Percentiles rank a stretch among this genome's conserved stretches.
Evolutionary conservation across 1,140 invertebrate species (phyloP).

Genomic region (Tetraneura akinire): DNA sequence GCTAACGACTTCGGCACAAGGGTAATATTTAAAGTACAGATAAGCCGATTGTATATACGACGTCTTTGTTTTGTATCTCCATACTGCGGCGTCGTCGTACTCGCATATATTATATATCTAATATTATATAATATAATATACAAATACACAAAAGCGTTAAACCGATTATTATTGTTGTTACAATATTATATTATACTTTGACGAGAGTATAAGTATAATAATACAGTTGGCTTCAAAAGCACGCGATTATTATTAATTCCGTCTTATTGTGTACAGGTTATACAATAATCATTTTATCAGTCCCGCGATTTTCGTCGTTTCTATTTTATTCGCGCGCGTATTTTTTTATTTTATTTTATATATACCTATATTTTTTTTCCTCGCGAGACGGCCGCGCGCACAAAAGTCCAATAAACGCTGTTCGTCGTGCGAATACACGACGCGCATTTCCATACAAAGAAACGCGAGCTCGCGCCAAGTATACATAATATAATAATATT

Average conservation of each 20-base stretch:
- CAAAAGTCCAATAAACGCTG: constrained; percentile 5
- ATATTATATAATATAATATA: neutral
- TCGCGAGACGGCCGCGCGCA: too few relatives aligned
- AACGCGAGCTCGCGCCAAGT: neutral
- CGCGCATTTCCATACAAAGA: constrained; percentile 41
- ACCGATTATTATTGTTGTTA: neutral
- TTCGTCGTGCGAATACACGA: too few relatives aligned
- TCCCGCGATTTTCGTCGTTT: neutral
- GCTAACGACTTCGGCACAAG: constrained; percentile 5
- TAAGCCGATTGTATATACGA: constrained; percentile 15
- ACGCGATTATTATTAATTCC: neutral
- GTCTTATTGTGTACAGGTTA: constrained; percentile 2
- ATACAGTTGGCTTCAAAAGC: neutral
- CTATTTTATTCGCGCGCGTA: neutral
- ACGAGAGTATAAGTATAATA: too few relatives aligned
- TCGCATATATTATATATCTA: neutral
- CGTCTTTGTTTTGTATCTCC: neutral
- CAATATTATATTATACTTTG: too few relatives aligned
- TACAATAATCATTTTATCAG: neutral
- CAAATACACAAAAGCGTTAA: constrained; percentile 12
- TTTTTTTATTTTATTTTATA: neutral
- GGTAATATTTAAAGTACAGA: constrained; percentile 22
- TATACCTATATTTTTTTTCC: neutral
- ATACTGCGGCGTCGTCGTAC: neutral
- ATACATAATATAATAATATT: too few relatives aligned